A percentile compares a stretch with the other conserved stretches of the same genome.
These are phyloP conservation scores for Enhydra lutris DNA, from an alignment of 2,113 vertebrate species.

Conservation along the genomic window DNA sequence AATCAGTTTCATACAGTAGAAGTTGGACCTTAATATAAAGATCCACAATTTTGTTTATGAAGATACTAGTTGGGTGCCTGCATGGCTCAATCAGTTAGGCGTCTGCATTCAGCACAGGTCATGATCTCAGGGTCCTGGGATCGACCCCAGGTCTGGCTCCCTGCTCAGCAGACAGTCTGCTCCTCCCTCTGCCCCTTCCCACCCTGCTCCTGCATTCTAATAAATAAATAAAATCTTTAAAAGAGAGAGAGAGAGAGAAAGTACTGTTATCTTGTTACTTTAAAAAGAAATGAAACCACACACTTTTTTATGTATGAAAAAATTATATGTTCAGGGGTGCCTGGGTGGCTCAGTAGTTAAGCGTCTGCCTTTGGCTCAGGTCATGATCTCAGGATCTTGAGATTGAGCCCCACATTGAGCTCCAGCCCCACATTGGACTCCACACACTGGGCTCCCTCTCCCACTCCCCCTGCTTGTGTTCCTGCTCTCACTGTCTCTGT, in stretches of 20 bases:
- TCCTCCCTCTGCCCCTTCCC: neutral
- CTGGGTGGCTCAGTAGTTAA: too few relatives aligned
- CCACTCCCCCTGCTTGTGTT: too few relatives aligned
- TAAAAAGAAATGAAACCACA: neutral
- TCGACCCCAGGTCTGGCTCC: neutral
- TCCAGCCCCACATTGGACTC: too few relatives aligned
- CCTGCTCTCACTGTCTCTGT: too few relatives aligned
- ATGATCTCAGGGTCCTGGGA: neutral
- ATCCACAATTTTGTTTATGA: neutral
- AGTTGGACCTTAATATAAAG: neutral
- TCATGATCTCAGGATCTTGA: too few relatives aligned
- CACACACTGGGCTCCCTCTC: too few relatives aligned
- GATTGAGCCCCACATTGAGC: too few relatives aligned
- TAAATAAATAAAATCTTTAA: neutral
- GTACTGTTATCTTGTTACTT: neutral
- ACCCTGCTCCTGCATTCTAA: neutral
- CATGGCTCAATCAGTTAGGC: neutral
- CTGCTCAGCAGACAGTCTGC: neutral
- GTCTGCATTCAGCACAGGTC: neutral
- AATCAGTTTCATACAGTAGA: neutral
- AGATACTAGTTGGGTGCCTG: neutral
- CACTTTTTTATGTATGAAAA: neutral
- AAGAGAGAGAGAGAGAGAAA: too few relatives aligned
- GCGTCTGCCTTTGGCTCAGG: too few relatives aligned
- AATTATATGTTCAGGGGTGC: neutral